Conservation (phyloP, 2,888 invertebrate species). For the Megalurothrips usitatus region DNA sequence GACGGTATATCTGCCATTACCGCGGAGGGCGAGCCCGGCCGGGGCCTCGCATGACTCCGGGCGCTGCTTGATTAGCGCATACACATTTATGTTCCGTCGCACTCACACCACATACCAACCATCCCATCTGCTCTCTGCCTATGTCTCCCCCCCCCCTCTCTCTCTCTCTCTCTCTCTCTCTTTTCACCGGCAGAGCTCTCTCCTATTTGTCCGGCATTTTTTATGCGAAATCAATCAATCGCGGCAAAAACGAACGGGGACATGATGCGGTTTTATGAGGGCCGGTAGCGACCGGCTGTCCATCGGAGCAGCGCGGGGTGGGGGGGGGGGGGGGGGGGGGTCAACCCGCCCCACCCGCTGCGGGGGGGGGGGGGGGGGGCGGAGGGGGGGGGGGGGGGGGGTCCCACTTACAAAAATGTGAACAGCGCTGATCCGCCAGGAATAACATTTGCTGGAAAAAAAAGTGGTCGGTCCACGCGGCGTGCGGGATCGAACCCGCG, state of each 20-base stretch:
- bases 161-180: not conserved
- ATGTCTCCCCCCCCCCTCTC: not conserved
- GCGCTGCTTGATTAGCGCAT: slow-evolving; percentile 9
- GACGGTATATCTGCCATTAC: slow-evolving; percentile 22
- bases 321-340: too few relatives aligned
- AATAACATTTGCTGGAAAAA: not conserved
- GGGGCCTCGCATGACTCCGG: not conserved
- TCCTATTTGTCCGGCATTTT: not conserved
- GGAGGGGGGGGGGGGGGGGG: too few relatives aligned
- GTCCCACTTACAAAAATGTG: not conserved
- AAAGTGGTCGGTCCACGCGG: too few relatives aligned
- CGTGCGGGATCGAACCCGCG: not conserved
- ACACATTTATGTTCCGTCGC: slow-evolving; percentile 11
- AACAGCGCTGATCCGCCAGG: not conserved
- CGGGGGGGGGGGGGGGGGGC: too few relatives aligned
- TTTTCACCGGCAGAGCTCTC: not conserved
- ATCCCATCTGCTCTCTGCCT: not conserved
- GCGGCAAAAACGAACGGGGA: not conserved
- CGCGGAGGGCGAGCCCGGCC: not conserved
- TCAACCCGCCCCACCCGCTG: too few relatives aligned
- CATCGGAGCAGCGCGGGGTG: too few relatives aligned
- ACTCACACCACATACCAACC: not conserved
- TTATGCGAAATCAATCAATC: slow-evolving; percentile 8
- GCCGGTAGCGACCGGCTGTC: too few relatives aligned
- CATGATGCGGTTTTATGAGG: too few relatives aligned